Percentiles rank a stretch among this genome's conserved stretches.
phyloP scores from a whole-genome alignment of 2,113 vertebrate genomes.

The Otolemur garnettii region DNA sequence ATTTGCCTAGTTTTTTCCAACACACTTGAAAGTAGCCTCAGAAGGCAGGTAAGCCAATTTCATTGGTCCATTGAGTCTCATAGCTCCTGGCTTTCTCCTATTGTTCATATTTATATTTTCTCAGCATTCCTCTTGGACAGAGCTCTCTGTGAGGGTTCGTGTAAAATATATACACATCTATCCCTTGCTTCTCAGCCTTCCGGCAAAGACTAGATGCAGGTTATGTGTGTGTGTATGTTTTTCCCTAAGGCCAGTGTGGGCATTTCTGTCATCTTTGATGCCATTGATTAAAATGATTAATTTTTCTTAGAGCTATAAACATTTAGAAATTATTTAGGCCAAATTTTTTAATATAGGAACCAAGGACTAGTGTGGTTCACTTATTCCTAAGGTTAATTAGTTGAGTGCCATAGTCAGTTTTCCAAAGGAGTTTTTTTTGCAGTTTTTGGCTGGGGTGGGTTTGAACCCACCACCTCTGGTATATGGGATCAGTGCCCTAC shows the following conservation, averaged over 20 bases:
- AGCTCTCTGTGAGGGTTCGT: not conserved
- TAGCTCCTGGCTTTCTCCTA: constrained; percentile 53
- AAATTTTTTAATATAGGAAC: not conserved
- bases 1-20: not conserved
- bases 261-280: constrained; percentile 47
- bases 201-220: not conserved
- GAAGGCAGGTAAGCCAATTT: constrained; percentile 57
- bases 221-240: not conserved
- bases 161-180: not conserved
- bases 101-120: constrained; percentile 18
- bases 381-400: constrained; percentile 17
- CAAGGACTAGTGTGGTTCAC: not conserved
- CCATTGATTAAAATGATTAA: constrained; percentile 12
- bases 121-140: not conserved
- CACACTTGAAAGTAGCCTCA: constrained; percentile 39
- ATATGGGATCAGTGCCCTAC: too few species aligned
- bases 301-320: not conserved
- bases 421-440: not conserved
- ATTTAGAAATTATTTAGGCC: constrained; percentile 3
- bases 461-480: too few species aligned
- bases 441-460: too few species aligned
- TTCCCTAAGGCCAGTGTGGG: not conserved
- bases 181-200: not conserved
- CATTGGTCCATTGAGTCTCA: constrained; percentile 61
- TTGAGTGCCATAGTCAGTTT: not conserved